Conservation (phyloP, 2,797 vertebrate species). For the Hippocampus kuda region DNA sequence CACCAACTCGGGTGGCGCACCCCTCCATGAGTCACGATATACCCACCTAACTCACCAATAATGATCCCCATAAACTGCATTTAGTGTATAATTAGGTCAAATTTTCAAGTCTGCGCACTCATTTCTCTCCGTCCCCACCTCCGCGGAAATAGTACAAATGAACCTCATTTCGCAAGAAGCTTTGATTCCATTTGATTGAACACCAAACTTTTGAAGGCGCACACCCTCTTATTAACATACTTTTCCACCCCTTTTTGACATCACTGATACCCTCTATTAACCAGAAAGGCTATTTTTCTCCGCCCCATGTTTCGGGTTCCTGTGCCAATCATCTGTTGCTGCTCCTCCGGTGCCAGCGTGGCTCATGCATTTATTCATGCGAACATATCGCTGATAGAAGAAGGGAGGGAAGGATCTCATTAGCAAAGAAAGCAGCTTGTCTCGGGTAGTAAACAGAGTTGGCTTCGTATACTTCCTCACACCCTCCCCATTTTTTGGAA, state of each 20-base stretch:
- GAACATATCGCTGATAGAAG: constrained; percentile 11
- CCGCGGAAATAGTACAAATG: too few relatives aligned
- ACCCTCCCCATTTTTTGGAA: neutral
- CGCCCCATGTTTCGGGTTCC: constrained; percentile 9
- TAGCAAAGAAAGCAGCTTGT: constrained; percentile 34
- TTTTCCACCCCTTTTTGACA: neutral
- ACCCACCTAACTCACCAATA: too few relatives aligned
- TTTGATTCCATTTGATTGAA: neutral
- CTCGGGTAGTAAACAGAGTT: constrained; percentile 30
- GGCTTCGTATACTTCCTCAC: constrained; percentile 12
- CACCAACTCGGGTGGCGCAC: too few relatives aligned
- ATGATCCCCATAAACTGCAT: too few relatives aligned
- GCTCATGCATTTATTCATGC: constrained; percentile 58
- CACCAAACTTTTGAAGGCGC: neutral
- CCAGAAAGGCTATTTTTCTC: neutral
- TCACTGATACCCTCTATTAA: neutral
- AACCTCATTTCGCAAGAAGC: neutral
- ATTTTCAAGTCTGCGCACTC: too few relatives aligned
- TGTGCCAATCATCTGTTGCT: constrained; percentile 25
- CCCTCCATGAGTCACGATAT: too few relatives aligned
- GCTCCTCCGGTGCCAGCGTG: constrained; percentile 21
- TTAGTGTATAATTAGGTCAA: too few relatives aligned
- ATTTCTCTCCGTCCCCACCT: neutral
- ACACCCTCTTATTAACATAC: neutral
- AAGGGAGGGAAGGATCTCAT: constrained; percentile 33